Evolutionary conservation across 1,140 invertebrate genomes (phyloP).

Genomic region (Zophobas atratus): DNA sequence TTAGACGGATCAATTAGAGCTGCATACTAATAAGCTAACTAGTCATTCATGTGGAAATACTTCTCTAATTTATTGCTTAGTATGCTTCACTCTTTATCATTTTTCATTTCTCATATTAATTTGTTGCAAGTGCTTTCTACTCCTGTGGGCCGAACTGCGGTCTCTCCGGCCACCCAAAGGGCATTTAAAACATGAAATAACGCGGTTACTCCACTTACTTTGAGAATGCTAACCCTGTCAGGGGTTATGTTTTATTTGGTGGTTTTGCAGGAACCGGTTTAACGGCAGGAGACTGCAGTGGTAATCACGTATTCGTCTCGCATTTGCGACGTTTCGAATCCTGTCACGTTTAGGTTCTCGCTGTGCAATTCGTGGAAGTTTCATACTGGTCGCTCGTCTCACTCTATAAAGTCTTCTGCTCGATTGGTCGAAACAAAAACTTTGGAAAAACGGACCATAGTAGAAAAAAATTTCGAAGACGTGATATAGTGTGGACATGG

Average conservation of each 20-base stretch:
- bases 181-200: conserved; percentile 37
- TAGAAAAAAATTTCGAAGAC: conserved; percentile 10
- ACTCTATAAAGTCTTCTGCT: conserved; percentile 29
- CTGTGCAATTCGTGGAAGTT: conserved; percentile 40
- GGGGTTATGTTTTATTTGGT: conserved; percentile 34
- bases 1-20: not conserved
- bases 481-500: not conserved
- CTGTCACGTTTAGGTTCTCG: conserved; percentile 44
- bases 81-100: no score
- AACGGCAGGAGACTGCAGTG: conserved; percentile 44
- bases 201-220: conserved; percentile 35
- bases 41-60: no score
- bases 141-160: conserved; percentile 6
- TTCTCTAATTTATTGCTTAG: no score
- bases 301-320: conserved; percentile 46
- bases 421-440: conserved; percentile 35
- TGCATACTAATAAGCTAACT: no score
- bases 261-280: conserved; percentile 48
- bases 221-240: conserved; percentile 27
- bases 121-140: not conserved
- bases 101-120: not conserved
- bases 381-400: conserved; percentile 39
- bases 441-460: conserved; percentile 12
- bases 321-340: conserved; percentile 45
- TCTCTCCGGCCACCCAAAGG: conserved; percentile 17